phyloP scores from a whole-genome alignment of 2,113 vertebrate species.

The Dasyprocta punctata region DNA sequence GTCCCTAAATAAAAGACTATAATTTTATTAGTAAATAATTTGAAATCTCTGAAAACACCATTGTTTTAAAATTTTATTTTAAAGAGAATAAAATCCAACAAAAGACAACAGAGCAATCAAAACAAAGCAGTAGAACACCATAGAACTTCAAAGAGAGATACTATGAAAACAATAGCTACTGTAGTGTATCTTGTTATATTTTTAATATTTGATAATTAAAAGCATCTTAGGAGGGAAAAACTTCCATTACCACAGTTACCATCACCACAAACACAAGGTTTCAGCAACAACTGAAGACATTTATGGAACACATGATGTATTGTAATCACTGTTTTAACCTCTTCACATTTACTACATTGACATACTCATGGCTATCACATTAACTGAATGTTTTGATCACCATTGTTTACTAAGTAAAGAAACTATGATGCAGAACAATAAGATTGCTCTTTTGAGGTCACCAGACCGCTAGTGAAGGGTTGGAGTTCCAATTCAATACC shows the following conservation, averaged over 20 bases:
- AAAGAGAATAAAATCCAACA: too few relatives aligned
- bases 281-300: not conserved
- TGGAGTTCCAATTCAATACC: not conserved
- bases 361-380: not conserved
- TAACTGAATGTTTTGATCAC: not conserved
- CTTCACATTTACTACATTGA: not conserved
- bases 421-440: not conserved
- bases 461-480: not conserved
- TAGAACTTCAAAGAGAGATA: too few relatives aligned
- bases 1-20: not conserved
- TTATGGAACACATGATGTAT: not conserved
- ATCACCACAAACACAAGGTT: not conserved
- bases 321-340: not conserved
- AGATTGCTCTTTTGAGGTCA: not conserved
- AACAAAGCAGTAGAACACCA: too few relatives aligned
- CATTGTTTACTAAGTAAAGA: not conserved
- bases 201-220: not conserved
- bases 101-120: too few relatives aligned
- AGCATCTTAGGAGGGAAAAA: not conserved
- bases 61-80: too few relatives aligned
- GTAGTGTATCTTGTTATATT: too few relatives aligned
- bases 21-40: not conserved
- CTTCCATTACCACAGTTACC: rapidly evolving
- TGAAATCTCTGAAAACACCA: not conserved
- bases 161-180: too few relatives aligned